A percentile compares a stretch with the other conserved stretches of the same genome.
These are phyloP conservation scores for Panulirus ornatus DNA, from an alignment of 1,140 invertebrate genomes.

Conservation along the genomic window DNA sequence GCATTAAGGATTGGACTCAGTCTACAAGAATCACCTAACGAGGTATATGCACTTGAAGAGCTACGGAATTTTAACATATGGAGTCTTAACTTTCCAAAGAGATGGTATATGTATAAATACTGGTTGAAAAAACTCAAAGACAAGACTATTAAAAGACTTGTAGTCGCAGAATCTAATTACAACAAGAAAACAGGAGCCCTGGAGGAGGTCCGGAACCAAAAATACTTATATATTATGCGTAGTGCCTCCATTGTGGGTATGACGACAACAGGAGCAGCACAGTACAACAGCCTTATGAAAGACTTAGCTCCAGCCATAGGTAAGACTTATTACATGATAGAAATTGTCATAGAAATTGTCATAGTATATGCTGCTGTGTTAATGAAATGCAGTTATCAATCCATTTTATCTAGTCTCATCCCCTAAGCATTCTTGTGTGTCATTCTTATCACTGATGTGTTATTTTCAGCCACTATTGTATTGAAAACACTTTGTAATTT, in stretches of 20 bases:
- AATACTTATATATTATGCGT: constrained; percentile 66
- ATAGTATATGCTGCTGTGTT: too few relatives aligned
- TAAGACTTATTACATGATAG: too few relatives aligned
- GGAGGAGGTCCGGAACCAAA: constrained; percentile 54
- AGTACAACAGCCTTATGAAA: constrained; percentile 82
- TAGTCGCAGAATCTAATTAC: constrained; percentile 1
- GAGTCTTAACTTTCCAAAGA: constrained; percentile 7
- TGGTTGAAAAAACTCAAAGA: constrained; percentile 68
- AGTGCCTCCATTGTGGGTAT: constrained; percentile 83
- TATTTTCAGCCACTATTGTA: too few relatives aligned
- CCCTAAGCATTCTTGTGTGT: too few relatives aligned
- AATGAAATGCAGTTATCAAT: too few relatives aligned
- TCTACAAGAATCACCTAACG: not conserved
- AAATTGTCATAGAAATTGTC: too few relatives aligned
- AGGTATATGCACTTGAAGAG: not conserved
- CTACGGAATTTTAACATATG: constrained; percentile 14
- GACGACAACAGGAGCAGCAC: constrained; percentile 88
- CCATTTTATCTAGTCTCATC: too few relatives aligned
- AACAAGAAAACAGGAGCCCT: constrained; percentile 44
- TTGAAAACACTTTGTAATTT: too few relatives aligned
- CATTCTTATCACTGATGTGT: too few relatives aligned
- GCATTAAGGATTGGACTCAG: constrained; percentile 12
- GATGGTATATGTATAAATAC: constrained; percentile 72
- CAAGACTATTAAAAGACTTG: constrained; percentile 2
- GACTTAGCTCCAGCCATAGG: constrained; percentile 82